A percentile compares a stretch with the other conserved stretches of the same genome.
Conservation (phyloP, 1,140 invertebrate species). For the Nebria ingens region DNA sequence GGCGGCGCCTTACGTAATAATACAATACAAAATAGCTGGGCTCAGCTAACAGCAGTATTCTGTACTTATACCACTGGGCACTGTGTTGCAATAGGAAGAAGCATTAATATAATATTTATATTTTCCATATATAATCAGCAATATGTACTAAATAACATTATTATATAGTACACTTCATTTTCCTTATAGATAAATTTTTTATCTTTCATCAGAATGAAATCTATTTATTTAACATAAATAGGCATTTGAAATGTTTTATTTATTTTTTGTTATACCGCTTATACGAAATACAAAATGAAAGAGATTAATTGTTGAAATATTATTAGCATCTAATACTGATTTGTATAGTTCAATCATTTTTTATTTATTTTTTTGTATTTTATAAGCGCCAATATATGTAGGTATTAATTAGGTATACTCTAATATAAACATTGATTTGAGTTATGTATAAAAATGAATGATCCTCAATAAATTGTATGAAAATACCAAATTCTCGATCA, state of each 20-base stretch:
- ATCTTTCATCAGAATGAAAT: background rate
- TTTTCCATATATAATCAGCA: slow-evolving; percentile 5
- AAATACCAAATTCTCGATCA: too few species aligned
- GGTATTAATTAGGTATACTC: too few species aligned
- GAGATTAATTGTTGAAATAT: background rate
- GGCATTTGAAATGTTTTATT: background rate
- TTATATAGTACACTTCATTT: slow-evolving; percentile 5
- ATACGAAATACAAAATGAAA: background rate
- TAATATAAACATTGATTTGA: too few species aligned
- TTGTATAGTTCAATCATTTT: too few species aligned
- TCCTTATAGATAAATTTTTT: slow-evolving; percentile 1
- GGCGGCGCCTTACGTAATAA: slow-evolving; percentile 24
- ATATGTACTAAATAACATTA: slow-evolving; percentile 9
- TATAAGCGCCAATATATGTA: background rate
- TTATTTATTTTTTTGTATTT: too few species aligned
- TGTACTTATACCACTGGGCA: slow-evolving; percentile 11
- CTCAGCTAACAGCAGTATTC: slow-evolving; percentile 21
- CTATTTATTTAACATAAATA: background rate
- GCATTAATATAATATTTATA: background rate
- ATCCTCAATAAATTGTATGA: too few species aligned
- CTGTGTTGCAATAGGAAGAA: slow-evolving; percentile 9
- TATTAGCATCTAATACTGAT: background rate
- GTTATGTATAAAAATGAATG: too few species aligned
- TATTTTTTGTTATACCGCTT: background rate
- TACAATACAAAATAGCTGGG: slow-evolving; percentile 23